Percentiles rank a stretch among this genome's conserved stretches.
phyloP scores from a whole-genome alignment of 2,888 invertebrate genomes.

The Diachrysia chrysitis region DNA sequence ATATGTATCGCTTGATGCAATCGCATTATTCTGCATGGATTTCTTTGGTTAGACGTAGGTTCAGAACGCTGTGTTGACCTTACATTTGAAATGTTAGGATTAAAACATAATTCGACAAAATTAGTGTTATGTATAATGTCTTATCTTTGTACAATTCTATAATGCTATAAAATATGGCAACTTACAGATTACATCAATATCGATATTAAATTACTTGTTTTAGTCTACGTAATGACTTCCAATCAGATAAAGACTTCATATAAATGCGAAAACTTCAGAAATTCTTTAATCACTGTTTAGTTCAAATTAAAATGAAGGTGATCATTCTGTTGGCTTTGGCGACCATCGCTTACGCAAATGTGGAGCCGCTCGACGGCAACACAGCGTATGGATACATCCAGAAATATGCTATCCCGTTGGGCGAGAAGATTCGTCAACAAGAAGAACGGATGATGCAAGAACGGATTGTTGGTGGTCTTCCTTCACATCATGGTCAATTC shows the following conservation, averaged over 20 bases:
- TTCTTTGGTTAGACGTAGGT: too few species aligned
- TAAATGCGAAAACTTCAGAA: background rate
- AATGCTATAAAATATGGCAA: background rate
- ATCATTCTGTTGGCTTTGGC: conserved; percentile 2
- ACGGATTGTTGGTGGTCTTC: conserved; percentile 68
- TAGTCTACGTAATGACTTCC: background rate
- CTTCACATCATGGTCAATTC: conserved; percentile 60
- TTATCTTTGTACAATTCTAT: too few species aligned
- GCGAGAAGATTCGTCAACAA: conserved; percentile 62
- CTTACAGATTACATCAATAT: background rate
- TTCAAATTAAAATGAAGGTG: background rate
- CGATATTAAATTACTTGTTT: background rate
- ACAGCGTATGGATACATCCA: conserved; percentile 11
- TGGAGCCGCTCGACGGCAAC: background rate
- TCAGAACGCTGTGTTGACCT: too few species aligned
- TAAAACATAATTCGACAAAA: too few species aligned
- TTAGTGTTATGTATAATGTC: too few species aligned
- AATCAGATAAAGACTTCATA: background rate
- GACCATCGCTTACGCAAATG: conserved; percentile 5
- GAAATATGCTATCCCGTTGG: conserved; percentile 64
- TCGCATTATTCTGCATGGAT: too few species aligned
- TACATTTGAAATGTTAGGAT: too few species aligned
- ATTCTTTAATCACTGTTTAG: background rate
- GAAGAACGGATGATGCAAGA: conserved; percentile 60
- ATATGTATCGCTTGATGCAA: too few species aligned